These are phyloP conservation scores for Drosophila atroscutellata DNA, from an alignment of 2,888 invertebrate species.

Conservation along the genomic window DNA sequence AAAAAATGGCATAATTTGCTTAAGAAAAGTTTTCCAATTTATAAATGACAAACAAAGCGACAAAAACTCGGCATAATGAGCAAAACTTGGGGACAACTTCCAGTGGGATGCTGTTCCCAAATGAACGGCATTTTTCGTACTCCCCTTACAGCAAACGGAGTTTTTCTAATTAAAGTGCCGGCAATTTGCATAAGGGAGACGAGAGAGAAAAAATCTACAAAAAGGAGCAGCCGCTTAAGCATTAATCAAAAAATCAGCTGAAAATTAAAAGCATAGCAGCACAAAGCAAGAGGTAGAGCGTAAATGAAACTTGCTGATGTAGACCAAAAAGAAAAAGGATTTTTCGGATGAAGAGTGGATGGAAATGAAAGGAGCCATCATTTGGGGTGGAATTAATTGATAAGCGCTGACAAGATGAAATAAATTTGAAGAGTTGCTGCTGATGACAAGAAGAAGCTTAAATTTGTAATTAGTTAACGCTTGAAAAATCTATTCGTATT, in stretches of 20 bases:
- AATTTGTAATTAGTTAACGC: not conserved
- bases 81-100: constrained; percentile 48
- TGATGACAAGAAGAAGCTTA: constrained; percentile 1
- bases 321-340: constrained; percentile 43
- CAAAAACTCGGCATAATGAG: constrained; percentile 66
- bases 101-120: constrained; percentile 46
- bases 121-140: constrained; percentile 59
- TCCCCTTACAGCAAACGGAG: constrained; percentile 17
- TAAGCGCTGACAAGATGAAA: constrained; percentile 29
- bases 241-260: constrained; percentile 80
- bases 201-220: constrained; percentile 8
- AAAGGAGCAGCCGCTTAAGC: constrained; percentile 69
- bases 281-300: constrained; percentile 41
- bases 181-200: constrained; percentile 69
- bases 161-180: constrained; percentile 75
- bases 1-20: constrained; percentile 76
- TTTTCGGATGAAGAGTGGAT: constrained; percentile 37
- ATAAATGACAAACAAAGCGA: constrained; percentile 80
- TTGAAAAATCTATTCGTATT: not conserved
- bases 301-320: constrained; percentile 27
- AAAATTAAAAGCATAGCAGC: constrained; percentile 67
- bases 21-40: constrained; percentile 82
- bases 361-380: not conserved
- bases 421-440: constrained; percentile 11
- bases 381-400: constrained; percentile 37